Conservation (phyloP, 2,888 invertebrate genomes). For the Anagyrus pseudococci region DNA sequence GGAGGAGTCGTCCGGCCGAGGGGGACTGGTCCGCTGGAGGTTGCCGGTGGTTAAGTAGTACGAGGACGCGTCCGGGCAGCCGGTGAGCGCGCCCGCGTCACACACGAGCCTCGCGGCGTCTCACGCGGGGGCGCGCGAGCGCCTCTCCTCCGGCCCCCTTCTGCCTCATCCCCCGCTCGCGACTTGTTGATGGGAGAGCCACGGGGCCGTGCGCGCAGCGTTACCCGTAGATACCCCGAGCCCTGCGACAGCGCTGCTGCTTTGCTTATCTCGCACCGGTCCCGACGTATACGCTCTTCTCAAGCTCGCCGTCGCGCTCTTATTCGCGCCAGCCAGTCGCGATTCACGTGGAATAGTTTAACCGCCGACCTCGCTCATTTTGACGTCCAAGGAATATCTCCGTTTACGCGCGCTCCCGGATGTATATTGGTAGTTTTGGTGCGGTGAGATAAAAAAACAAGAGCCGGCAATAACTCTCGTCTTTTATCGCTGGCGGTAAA, state of each 20-base stretch:
- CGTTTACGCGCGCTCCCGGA: too few relatives aligned
- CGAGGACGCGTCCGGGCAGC: constrained; percentile 4
- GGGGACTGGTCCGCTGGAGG: background rate
- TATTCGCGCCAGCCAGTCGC: background rate
- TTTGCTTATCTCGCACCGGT: background rate
- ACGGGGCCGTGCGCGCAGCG: background rate
- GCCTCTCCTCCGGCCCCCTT: constrained; percentile 22
- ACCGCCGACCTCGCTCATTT: too few relatives aligned
- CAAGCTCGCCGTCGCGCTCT: background rate
- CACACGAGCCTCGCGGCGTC: background rate
- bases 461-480: too few relatives aligned
- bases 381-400: too few relatives aligned
- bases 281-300: background rate
- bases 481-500: too few relatives aligned
- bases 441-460: too few relatives aligned
- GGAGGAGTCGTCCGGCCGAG: too few relatives aligned
- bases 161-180: constrained; percentile 4
- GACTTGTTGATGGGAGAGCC: background rate
- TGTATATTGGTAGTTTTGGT: too few relatives aligned
- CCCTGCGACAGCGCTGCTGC: too few relatives aligned
- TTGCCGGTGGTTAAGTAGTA: background rate
- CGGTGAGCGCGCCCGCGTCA: background rate
- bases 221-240: background rate
- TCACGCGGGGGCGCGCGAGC: background rate
- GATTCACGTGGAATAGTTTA: too few relatives aligned